Evolutionary conservation across 1,140 invertebrate genomes (phyloP).

Genomic region (Teleopsis dalmanni): DNA sequence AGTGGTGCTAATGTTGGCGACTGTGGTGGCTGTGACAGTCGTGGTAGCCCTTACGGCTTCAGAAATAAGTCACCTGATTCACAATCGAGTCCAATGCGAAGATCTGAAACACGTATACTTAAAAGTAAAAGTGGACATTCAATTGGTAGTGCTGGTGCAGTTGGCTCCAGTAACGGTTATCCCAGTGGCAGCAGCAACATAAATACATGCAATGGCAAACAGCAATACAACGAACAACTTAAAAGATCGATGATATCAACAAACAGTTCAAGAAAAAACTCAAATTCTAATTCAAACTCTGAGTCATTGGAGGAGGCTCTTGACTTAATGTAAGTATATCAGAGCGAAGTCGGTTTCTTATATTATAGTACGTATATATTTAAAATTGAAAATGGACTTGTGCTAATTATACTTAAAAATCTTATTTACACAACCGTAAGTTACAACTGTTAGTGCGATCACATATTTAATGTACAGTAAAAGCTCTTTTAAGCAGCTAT

Average conservation of each 20-base stretch:
- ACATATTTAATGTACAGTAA: too few species aligned
- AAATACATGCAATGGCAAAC: constrained; percentile 38
- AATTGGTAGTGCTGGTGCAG: constrained; percentile 2
- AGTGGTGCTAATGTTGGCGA: not conserved
- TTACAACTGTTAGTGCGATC: too few species aligned
- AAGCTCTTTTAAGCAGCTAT: too few species aligned
- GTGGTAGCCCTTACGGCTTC: constrained; percentile 7
- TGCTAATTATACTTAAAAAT: too few species aligned
- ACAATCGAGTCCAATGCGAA: constrained; percentile 23
- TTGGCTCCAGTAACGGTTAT: constrained; percentile 28
- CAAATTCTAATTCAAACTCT: constrained; percentile 31
- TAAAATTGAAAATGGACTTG: not conserved
- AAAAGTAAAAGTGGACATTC: constrained; percentile 20
- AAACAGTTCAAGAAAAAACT: constrained; percentile 34
- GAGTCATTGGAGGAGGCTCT: constrained; percentile 37
- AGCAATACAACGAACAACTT: constrained; percentile 39
- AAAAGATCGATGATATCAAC: constrained; percentile 39
- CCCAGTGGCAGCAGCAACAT: constrained; percentile 8
- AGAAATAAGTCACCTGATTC: constrained; percentile 10
- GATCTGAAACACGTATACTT: constrained; percentile 20
- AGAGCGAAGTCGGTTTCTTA: not conserved
- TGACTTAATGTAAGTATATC: constrained; percentile 23
- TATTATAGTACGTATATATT: not conserved
- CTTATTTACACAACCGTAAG: too few species aligned
- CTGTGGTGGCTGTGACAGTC: constrained; percentile 12